Evolutionary conservation across 1,140 invertebrate genomes (phyloP).

Genomic region (Macrosteles quadrilineatus): DNA sequence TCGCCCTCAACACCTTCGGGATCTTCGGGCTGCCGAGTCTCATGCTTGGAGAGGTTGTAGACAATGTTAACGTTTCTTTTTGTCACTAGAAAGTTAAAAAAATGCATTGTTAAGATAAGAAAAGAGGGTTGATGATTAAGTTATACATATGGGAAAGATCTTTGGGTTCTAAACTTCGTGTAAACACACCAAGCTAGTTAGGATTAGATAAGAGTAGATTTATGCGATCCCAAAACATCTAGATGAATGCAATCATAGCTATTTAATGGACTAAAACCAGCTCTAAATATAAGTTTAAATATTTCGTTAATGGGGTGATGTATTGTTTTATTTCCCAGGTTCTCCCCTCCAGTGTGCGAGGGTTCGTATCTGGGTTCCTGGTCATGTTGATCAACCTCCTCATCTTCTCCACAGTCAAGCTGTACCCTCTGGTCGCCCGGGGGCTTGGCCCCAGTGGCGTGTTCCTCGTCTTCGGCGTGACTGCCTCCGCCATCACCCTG

Average conservation of each 20-base stretch:
- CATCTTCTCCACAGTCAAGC: conserved; percentile 52
- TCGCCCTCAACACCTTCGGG: conserved; percentile 68
- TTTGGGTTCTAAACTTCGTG: too few species aligned
- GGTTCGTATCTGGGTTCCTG: conserved; percentile 36
- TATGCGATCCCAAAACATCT: too few species aligned
- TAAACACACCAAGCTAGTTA: too few species aligned
- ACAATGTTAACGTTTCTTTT: too few species aligned
- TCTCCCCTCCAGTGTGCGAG: conserved; percentile 37
- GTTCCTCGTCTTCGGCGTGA: conserved; percentile 48
- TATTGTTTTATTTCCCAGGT: too few species aligned
- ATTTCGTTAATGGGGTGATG: too few species aligned
- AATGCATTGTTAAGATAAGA: background rate
- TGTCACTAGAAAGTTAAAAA: background rate
- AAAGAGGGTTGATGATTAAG: too few species aligned
- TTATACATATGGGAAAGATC: too few species aligned
- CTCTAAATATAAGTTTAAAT: too few species aligned
- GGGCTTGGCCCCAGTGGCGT: conserved; percentile 43
- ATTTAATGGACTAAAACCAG: too few species aligned
- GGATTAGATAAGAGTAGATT: too few species aligned
- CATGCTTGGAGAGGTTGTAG: conserved; percentile 64
- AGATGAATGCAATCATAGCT: too few species aligned
- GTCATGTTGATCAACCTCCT: conserved; percentile 39
- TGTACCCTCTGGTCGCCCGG: conserved; percentile 45
- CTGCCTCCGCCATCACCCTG: conserved; percentile 51
- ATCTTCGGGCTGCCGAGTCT: conserved; percentile 69